Evolutionary conservation across 2,797 vertebrate species (phyloP), one percentile per base, ranked within the genome.

Genomic region (Alca torda): DNA sequence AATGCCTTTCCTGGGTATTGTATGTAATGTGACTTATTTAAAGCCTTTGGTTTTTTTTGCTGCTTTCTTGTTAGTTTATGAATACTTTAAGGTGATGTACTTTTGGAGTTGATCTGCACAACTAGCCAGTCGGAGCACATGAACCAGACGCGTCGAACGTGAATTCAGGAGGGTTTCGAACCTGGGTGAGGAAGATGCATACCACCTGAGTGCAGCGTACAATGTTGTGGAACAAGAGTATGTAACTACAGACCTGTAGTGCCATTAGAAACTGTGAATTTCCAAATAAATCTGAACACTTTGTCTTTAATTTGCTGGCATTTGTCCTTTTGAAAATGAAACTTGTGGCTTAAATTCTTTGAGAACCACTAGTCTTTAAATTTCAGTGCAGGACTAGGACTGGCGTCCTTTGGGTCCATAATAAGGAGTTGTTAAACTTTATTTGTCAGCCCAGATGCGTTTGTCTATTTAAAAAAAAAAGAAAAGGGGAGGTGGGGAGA

Each of bases 251-350:
- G 98, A 98, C 94, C 98, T 99, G 99, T 99, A 99, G 99, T 99
- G 99, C 99, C 98, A 99, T 99, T 99, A 99, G 99, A 99, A 99
- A 99, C 99, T 99, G 99, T 99, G 99, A 99, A 99, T 99, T 99
- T 99, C 98, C 99, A 99, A 99, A 99, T 99, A 99, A 99, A 99
- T 98, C 97, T 98, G 98, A 99, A 99, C 97, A 97, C 98, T 98
- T 99, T 98, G 98, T 98, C 98, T 98, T 98, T 91, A 51, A 78
- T 39, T 75, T 89, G 33, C 41, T 94, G 65, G 35, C 10, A 5
- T 91, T 95, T 95, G 90, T 92, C 50, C 33, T 89, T 87, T 87
- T 75, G 43, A 54, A 92, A 93, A 57, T 82, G 20, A 75, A 73
- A 76, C 20, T 35, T 57, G 20, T 57, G 43, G 8, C 31, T 88